Percentiles rank a stretch among this genome's conserved stretches.
phyloP scores from a whole-genome alignment of 1,140 invertebrate species.

The Solenopsis fugax region DNA sequence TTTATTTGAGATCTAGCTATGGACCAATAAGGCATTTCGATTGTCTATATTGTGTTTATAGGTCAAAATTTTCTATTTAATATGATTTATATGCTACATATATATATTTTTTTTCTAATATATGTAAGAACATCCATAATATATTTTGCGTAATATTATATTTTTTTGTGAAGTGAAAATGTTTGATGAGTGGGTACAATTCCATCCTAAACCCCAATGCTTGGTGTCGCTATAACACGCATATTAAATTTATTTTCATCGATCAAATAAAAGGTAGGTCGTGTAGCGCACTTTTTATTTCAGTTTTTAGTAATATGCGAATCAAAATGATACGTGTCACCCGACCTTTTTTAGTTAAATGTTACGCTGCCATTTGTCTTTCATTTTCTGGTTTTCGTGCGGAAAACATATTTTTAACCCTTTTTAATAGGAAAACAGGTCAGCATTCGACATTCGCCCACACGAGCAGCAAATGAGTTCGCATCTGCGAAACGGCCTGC shows the following conservation, averaged over 20 bases:
- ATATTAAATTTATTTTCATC: neutral
- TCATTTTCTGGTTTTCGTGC: neutral
- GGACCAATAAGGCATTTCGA: too few species aligned
- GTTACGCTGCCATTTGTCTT: neutral
- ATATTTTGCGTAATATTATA: neutral
- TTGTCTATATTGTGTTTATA: too few species aligned
- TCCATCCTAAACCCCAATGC: neutral
- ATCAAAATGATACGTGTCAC: neutral
- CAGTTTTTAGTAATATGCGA: neutral
- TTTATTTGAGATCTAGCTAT: too few species aligned
- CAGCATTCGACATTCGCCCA: slow-evolving; percentile 4
- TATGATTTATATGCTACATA: neutral
- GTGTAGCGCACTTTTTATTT: neutral
- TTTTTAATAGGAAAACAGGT: slow-evolving; percentile 20
- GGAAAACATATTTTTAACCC: neutral
- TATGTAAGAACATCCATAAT: neutral
- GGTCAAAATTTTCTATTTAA: too few species aligned
- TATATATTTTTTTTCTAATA: neutral
- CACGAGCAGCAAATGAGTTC: slow-evolving; percentile 34
- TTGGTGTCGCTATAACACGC: neutral
- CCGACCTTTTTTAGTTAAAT: slow-evolving; percentile 16
- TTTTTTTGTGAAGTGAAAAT: neutral
- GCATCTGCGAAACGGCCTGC: neutral
- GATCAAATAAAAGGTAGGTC: neutral
- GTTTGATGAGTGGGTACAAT: neutral